phyloP scores from a whole-genome alignment of 1,140 invertebrate genomes.

The Scaptomyza montana region DNA sequence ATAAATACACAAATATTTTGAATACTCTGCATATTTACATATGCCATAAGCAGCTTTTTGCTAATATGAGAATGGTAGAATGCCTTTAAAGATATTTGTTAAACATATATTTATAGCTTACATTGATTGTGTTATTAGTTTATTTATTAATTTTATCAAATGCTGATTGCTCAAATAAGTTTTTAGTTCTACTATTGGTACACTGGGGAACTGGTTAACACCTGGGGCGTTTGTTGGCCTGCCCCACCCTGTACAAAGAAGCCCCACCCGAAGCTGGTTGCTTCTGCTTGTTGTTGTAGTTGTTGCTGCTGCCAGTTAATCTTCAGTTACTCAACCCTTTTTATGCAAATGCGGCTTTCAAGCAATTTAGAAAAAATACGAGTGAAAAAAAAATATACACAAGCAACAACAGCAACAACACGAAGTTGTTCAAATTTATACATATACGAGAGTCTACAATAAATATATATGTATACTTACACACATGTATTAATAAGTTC shows the following conservation, averaged over 20 bases:
- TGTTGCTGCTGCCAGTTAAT: constrained; percentile 69
- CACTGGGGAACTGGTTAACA: neutral
- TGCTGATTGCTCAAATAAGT: constrained; percentile 24
- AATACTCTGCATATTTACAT: constrained; percentile 3
- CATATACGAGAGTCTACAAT: constrained; percentile 30
- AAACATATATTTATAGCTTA: neutral
- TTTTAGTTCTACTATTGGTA: constrained; percentile 3
- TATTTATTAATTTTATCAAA: constrained; percentile 2
- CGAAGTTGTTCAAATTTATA: constrained; percentile 74
- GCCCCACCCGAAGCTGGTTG: constrained; percentile 41
- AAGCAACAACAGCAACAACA: constrained; percentile 50
- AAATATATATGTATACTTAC: constrained; percentile 19
- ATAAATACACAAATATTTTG: constrained; percentile 25
- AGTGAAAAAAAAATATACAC: constrained; percentile 14
- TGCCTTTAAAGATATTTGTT: neutral
- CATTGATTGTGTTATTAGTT: neutral
- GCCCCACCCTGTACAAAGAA: constrained; percentile 45
- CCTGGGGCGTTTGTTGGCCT: neutral
- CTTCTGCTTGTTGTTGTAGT: constrained; percentile 15
- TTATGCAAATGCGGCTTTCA: constrained; percentile 73
- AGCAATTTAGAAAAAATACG: constrained; percentile 72
- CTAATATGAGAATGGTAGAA: constrained; percentile 1
- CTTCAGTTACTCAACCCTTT: constrained; percentile 80
- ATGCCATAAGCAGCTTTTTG: constrained; percentile 10
- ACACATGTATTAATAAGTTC: constrained; percentile 65